Base-by-base conservation (phyloP, 1,140 invertebrate genomes). In the Ctenoplectra terminalis region DNA sequence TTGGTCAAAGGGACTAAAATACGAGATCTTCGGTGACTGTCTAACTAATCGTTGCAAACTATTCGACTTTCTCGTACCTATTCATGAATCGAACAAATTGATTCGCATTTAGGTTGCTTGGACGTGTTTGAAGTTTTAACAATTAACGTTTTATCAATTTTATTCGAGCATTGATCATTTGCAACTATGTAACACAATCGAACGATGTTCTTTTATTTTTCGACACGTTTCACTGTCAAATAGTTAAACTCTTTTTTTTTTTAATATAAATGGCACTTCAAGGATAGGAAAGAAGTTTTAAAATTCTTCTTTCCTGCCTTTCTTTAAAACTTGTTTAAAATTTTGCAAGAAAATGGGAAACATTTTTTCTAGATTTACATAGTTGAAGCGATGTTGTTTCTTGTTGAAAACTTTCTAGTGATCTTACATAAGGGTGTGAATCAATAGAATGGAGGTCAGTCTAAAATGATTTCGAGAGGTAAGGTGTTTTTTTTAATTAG, bases 1-100 rank as follows among this genome's bases (percentile, higher is more conserved):
- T 78, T 70, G 75, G 64, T 34, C 23, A n/a, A 70, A 48, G 23
- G 31, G 40, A 48, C 17, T 78, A 46, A 58, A 48, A 34, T 34
- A 60, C 64, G 26, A 56, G n/a, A 29, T 66, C n/a, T n/a, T 40
- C 9, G 7, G 1, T 3, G 29, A 26, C 26, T 40, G n/a, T 34
- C n/a, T 46, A 58, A 77, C 6, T 17, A 34, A 61, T 26, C 9
- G 31, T 46, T 66, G 29, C 2, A n/a, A 61, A 61, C 31, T 40
- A n/a, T 71, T 70, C 15, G 6, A 43, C 26, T 23, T 63, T 50
- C 43, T 37, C n/a, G 9, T 17, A 23, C 17, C 29, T 13, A 46
- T 26, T 8, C 1, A 31, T 20, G 9, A 56, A 6, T 13, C n/a
- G 48, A 71, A 26, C 9, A 67, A 26, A 48, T 17, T 29, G 15